Evolutionary conservation across 2,797 vertebrate genomes (phyloP).

Genomic region (Fratercula arctica): DNA sequence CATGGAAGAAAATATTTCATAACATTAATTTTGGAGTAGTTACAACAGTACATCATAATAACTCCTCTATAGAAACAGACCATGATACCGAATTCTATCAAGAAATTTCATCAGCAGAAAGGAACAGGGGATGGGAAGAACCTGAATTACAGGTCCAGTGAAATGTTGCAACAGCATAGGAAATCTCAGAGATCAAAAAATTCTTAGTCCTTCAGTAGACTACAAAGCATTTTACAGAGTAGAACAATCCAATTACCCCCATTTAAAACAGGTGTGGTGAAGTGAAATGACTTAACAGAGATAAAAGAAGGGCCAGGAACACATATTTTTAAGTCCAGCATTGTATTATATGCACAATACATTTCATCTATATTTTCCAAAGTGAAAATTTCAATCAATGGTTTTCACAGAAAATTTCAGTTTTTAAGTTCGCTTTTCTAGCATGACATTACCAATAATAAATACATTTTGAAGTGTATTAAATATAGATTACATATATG

Average conservation of each 20-base stretch:
- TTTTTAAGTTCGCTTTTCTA: background rate
- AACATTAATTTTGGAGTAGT: background rate
- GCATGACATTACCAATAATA: background rate
- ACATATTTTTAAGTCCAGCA: background rate
- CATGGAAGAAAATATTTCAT: background rate
- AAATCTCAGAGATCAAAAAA: background rate
- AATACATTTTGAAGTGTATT: background rate
- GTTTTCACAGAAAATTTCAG: background rate
- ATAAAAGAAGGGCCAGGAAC: background rate
- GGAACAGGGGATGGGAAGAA: background rate
- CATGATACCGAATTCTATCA: background rate
- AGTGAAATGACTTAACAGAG: background rate
- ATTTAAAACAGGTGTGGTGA: background rate
- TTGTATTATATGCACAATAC: background rate
- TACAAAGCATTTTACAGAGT: background rate
- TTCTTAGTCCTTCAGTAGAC: background rate
- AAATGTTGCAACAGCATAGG: background rate
- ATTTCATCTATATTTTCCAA: background rate
- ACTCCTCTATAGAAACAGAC: background rate
- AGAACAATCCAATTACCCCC: accelerated
- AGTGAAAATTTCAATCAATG: background rate
- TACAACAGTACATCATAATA: background rate
- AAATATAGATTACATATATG: background rate
- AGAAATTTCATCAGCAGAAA: background rate
- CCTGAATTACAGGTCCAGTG: background rate